Percentiles rank a stretch among this genome's conserved stretches.
These are phyloP conservation scores for Phragmatobia fuliginosa DNA, from an alignment of 2,888 invertebrate species.

Conservation along the genomic window DNA sequence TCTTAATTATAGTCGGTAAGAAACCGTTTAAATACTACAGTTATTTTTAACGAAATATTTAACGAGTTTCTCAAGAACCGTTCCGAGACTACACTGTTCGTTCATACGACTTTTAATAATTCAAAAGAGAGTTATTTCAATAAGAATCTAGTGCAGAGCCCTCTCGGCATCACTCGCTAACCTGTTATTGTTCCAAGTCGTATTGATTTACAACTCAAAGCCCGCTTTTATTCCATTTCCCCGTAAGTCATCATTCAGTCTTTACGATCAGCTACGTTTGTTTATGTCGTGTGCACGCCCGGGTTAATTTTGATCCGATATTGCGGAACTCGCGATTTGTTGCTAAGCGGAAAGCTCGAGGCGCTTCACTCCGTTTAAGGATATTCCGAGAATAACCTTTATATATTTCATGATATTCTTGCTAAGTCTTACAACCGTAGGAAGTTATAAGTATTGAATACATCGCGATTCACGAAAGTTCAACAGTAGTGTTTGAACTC, in stretches of 20 bases:
- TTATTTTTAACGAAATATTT: not conserved
- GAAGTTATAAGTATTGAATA: slow-evolving; percentile 8
- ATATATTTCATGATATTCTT: slow-evolving; percentile 13
- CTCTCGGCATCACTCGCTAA: slow-evolving; percentile 25
- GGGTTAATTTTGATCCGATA: slow-evolving; percentile 52
- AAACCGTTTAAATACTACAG: not conserved
- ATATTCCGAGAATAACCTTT: slow-evolving; percentile 7
- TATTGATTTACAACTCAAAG: slow-evolving; percentile 66
- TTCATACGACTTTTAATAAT: slow-evolving; percentile 3
- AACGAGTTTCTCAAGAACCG: not conserved
- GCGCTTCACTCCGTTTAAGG: slow-evolving; percentile 20
- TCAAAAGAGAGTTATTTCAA: slow-evolving; percentile 23
- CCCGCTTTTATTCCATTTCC: slow-evolving; percentile 56
- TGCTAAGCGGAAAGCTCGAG: slow-evolving; percentile 39
- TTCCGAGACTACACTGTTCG: not conserved
- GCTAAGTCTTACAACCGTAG: not conserved
- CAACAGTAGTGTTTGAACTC: slow-evolving; percentile 24
- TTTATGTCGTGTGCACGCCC: slow-evolving; percentile 63
- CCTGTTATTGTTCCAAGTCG: slow-evolving; percentile 60
- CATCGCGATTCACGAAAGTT: slow-evolving; percentile 6
- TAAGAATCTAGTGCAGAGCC: slow-evolving; percentile 19
- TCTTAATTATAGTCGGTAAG: not conserved
- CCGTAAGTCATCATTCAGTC: slow-evolving; percentile 67
- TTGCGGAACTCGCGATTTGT: slow-evolving; percentile 36
- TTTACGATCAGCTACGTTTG: slow-evolving; percentile 70